Conservation (phyloP, 2,113 vertebrate species). For the Dromas ardeola region DNA sequence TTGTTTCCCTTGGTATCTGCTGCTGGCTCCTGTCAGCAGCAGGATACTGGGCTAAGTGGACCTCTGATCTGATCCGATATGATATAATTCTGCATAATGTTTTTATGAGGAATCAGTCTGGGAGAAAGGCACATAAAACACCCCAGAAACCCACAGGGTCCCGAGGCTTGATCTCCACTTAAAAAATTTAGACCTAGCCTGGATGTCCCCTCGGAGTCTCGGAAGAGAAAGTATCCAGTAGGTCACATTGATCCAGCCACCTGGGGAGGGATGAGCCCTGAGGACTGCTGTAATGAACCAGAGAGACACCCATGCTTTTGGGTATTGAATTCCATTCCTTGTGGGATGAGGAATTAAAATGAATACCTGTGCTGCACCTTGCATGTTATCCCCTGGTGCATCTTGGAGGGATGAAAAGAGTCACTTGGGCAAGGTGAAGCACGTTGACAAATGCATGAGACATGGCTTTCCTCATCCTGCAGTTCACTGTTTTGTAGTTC, state of each 20-base stretch:
- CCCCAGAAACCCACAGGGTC: not conserved
- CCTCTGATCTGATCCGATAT: not conserved
- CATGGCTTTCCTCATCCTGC: not conserved
- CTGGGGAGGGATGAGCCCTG: not conserved
- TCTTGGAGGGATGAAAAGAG: not conserved
- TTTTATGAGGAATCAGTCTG: not conserved
- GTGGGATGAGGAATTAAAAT: not conserved
- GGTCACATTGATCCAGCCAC: not conserved
- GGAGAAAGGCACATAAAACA: not conserved
- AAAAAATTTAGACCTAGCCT: not conserved
- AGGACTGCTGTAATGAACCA: not conserved
- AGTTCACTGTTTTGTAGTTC: not conserved
- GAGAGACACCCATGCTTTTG: not conserved
- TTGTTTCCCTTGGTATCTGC: not conserved
- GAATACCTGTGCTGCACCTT: not conserved
- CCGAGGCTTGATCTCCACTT: not conserved
- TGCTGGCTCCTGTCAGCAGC: not conserved
- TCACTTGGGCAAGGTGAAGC: not conserved
- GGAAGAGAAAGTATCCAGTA: not conserved
- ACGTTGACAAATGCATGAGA: not conserved
- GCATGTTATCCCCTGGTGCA: accelerated
- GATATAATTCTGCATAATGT: not conserved
- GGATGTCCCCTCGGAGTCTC: not conserved
- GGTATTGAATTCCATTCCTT: not conserved
- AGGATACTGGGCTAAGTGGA: not conserved